Evolutionary conservation across 2,888 invertebrate species (phyloP).

Genomic region (Acrobasis consociella): DNA sequence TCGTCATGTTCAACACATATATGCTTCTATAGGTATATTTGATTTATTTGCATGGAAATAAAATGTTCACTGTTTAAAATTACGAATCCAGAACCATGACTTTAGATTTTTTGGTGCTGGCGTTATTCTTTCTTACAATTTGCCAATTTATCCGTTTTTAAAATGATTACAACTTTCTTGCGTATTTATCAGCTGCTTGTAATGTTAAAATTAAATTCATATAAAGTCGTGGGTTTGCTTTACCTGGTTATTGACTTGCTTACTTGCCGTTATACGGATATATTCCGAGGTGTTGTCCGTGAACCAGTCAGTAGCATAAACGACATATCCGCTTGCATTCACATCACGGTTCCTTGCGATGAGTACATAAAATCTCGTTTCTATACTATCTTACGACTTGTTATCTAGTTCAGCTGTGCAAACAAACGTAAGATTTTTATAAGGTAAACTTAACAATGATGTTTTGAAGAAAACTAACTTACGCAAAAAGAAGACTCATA

Average conservation of each 20-base stretch:
- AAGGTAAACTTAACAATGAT: no score
- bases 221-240: background rate
- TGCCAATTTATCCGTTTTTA: no score
- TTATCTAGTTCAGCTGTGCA: constrained; percentile 2
- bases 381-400: background rate
- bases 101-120: no score
- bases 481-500: background rate
- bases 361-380: background rate
- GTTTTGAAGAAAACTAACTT: background rate
- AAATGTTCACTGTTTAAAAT: no score
- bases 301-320: constrained; percentile 4
- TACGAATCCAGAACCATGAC: no score
- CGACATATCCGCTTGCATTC: constrained; percentile 5
- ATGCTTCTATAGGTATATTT: no score
- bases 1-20: no score
- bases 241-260: background rate
- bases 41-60: no score
- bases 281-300: constrained; percentile 7
- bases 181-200: no score
- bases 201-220: no score
- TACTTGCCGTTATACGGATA: constrained; percentile 9
- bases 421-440: background rate
- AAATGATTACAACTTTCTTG: no score
- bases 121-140: no score
- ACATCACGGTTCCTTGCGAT: background rate